Percentiles rank a stretch among this genome's conserved stretches.
phyloP scores from a whole-genome alignment of 2,888 invertebrate genomes.

The Plebejus melissa region DNA sequence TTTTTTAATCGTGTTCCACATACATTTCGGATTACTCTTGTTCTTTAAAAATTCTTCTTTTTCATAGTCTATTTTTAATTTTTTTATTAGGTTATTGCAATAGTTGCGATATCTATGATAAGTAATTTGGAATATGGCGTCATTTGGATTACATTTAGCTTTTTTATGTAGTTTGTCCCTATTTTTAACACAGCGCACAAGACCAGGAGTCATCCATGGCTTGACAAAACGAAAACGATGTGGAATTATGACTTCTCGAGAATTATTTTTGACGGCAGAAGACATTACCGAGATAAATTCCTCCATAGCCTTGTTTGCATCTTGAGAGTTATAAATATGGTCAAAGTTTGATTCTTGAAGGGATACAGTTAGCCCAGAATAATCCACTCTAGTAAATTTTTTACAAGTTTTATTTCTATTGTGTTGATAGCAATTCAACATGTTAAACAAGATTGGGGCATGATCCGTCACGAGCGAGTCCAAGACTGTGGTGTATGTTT shows the following conservation, averaged over 20 bases:
- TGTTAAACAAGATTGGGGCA: not conserved
- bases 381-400: too few relatives aligned
- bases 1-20: not conserved
- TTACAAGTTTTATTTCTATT: not conserved
- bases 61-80: not conserved
- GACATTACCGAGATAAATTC: not conserved
- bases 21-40: not conserved
- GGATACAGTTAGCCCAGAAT: too few relatives aligned
- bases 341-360: not conserved
- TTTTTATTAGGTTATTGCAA: not conserved
- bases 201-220: not conserved
- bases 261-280: not conserved
- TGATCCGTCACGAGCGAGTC: not conserved
- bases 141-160: not conserved
- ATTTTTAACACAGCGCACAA: not conserved
- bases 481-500: not conserved
- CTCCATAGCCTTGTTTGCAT: not conserved
- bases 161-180: not conserved
- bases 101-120: not conserved
- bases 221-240: not conserved
- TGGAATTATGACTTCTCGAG: not conserved
- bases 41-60: conserved; percentile 1
- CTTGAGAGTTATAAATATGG: not conserved
- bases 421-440: too few relatives aligned
- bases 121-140: not conserved